These are phyloP conservation scores for Neolamprologus hecqui DNA, from an alignment of 2,113 vertebrate species.

Conservation along the genomic window DNA sequence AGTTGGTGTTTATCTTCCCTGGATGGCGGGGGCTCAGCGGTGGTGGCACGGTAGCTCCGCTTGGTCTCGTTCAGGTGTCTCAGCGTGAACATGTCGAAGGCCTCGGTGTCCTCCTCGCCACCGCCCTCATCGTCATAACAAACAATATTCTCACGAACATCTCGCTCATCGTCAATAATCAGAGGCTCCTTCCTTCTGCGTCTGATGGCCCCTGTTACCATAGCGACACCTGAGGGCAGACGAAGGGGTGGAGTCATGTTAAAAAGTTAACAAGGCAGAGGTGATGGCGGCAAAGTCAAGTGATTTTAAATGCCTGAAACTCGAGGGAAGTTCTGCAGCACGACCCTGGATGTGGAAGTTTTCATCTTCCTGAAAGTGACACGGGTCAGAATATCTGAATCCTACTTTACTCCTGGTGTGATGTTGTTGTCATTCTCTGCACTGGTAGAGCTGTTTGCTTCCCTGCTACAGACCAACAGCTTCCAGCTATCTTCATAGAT, in stretches of 20 bases:
- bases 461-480: not conserved
- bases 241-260: not conserved
- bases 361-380: not conserved
- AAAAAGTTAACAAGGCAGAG: not conserved
- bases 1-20: not conserved
- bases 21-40: not conserved
- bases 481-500: not conserved
- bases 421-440: not conserved
- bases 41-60: accelerated
- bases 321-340: not conserved
- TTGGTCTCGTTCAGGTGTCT: constrained; percentile 77
- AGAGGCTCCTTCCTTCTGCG: constrained; percentile 77
- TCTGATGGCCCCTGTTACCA: not conserved
- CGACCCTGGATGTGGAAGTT: not conserved
- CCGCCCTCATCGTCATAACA: constrained; percentile 89
- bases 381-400: not conserved
- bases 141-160: constrained; percentile 86
- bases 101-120: constrained; percentile 89
- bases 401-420: accelerated
- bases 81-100: constrained; percentile 86
- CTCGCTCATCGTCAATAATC: constrained; percentile 81
- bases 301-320: not conserved
- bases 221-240: not conserved
- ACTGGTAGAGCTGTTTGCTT: not conserved
- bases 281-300: not conserved